phyloP scores from a whole-genome alignment of 2,888 invertebrate genomes.

The Ephialtes manifestator region DNA sequence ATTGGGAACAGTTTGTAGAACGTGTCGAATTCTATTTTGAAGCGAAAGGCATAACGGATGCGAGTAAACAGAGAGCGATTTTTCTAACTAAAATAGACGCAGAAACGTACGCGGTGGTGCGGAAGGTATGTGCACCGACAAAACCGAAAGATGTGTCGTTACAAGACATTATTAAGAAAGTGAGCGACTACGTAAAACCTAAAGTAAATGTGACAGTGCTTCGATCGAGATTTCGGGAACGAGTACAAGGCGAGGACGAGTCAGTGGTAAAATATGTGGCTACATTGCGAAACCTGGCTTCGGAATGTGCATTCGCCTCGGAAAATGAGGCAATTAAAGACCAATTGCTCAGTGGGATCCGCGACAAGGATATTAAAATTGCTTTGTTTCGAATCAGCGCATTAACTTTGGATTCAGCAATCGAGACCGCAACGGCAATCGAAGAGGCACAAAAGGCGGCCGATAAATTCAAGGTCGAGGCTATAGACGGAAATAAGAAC shows the following conservation, averaged over 20 bases:
- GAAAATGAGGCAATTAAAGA: conserved; percentile 5
- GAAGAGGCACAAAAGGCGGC: conserved; percentile 7
- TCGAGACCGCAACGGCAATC: neutral
- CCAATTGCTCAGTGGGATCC: conserved; percentile 15
- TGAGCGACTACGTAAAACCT: conserved; percentile 1
- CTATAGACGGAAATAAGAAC: neutral
- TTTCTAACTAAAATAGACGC: conserved; percentile 55
- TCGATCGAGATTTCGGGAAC: neutral
- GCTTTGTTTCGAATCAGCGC: neutral
- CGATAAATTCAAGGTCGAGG: conserved; percentile 1
- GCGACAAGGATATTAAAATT: neutral
- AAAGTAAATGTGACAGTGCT: conserved; percentile 1
- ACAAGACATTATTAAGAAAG: neutral
- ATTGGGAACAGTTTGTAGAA: conserved; percentile 61
- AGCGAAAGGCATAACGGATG: conserved; percentile 36
- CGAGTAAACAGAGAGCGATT: conserved; percentile 56
- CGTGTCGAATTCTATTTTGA: conserved; percentile 45
- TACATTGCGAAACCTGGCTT: neutral
- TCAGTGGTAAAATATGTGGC: conserved; percentile 1
- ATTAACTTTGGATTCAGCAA: neutral
- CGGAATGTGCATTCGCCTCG: neutral
- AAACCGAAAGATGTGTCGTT: neutral
- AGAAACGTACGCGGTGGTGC: conserved; percentile 42
- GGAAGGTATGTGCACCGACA: conserved; percentile 8
- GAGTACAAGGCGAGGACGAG: neutral